These are phyloP conservation scores for Eonycteris spelaea DNA, from an alignment of 2,113 vertebrate species.

Conservation along the genomic window DNA sequence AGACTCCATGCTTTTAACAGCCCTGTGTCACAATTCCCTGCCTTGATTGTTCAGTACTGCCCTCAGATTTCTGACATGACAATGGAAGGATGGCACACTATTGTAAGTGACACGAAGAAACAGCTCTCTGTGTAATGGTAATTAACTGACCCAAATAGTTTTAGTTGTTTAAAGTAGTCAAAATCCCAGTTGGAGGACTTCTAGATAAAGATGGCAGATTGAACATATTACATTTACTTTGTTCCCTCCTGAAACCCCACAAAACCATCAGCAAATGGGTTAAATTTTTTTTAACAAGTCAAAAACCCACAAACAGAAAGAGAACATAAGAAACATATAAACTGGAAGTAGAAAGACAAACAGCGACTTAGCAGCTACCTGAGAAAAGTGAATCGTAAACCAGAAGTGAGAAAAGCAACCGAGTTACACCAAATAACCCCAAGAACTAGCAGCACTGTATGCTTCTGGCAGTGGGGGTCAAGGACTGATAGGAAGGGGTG, in stretches of 20 bases:
- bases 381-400: not conserved
- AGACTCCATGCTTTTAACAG: not conserved
- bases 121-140: not conserved
- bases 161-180: not conserved
- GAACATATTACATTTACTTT: not conserved
- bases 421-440: not conserved
- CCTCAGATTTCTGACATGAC: conserved; percentile 24
- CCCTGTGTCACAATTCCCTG: not conserved
- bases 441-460: not conserved
- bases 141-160: not conserved
- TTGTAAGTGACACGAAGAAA: not conserved
- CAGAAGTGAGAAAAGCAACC: not conserved
- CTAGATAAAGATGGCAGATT: not conserved
- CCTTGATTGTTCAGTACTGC: not conserved
- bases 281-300: not conserved
- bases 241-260: not conserved
- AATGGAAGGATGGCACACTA: not conserved
- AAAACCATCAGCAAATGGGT: not conserved
- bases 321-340: not conserved
- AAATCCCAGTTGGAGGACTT: not conserved
- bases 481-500: not conserved
- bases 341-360: not conserved
- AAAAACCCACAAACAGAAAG: not conserved
- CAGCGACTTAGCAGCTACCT: not conserved
- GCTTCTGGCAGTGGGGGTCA: not conserved